Base-by-base conservation (phyloP, 2,113 vertebrate genomes). In the Bostrychus sinensis region DNA sequence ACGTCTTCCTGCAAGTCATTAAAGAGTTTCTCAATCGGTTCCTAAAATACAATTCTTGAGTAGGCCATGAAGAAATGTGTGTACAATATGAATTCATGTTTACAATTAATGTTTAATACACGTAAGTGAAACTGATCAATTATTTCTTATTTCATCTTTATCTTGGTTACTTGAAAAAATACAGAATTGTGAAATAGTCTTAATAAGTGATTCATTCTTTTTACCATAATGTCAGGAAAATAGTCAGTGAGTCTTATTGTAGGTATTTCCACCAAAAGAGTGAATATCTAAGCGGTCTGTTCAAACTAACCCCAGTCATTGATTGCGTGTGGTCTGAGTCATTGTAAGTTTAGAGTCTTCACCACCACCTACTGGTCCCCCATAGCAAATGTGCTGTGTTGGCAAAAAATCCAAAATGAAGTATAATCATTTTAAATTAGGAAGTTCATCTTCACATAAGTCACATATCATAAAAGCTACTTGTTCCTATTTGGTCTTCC, bases 261-360 rank as follows among this genome's bases (percentile, higher is more conserved):
- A 80, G 73, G 71, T 76, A 84, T 81, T 75, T 56, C 60, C 82
- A 73, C 55, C 23, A 7, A 65, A 76, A 78, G 66, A 68, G 39
- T 51, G 53, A 86, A 72, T 70, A 74, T 70, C 72, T 68, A 73
- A 80, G 68, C 80, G 66, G 65, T 78, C 63, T 74, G 62, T 48
- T 58, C 37, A 71, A 78, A 80, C 71, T 69, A 66, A 51, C 59
- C 63, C 39, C 51, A 60, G 41, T 53, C 42, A 55, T 16, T 37
- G 48, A 57, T 38, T 75, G 83, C 84, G 83, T 86, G 83, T 87
- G 86, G 82, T 84, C 83, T 59, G 7, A 22, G 12, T 50, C 43
- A 36, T 17, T 16, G 7, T 6, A n/a, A 17, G 62, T 10, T 66
- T 66, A 62, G 10, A 75, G 69, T 58, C 57, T 76, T 77, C 3